These are phyloP conservation scores for Muschampia plurimacula DNA, from an alignment of 2,888 invertebrate species.

Conservation along the genomic window DNA sequence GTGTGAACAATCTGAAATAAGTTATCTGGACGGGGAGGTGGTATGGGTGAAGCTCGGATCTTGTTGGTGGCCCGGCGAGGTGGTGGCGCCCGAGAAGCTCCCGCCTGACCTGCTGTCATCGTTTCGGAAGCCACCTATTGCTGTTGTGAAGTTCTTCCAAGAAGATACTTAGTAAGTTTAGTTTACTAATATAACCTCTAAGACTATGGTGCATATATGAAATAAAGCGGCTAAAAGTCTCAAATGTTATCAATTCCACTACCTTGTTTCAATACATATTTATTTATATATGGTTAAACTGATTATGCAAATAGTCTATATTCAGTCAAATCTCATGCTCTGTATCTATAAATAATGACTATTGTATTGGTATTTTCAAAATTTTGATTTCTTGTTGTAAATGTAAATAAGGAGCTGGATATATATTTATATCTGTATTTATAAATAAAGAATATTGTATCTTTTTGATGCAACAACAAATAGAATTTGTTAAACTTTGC, in stretches of 20 bases:
- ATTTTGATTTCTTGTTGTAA: background rate
- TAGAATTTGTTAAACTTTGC: background rate
- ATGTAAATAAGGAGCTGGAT: background rate
- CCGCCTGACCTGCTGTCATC: conserved; percentile 89
- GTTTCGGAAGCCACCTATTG: conserved; percentile 90
- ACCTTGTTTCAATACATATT: conserved; percentile 18
- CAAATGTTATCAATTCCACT: background rate
- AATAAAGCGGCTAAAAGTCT: background rate
- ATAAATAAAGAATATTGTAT: too few species aligned
- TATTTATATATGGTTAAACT: conserved; percentile 45
- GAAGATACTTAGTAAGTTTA: conserved; percentile 93
- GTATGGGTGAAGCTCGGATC: conserved; percentile 94
- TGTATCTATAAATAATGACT: background rate
- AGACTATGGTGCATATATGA: background rate
- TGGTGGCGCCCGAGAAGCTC: conserved; percentile 87
- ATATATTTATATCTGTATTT: background rate
- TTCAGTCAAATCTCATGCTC: conserved; percentile 3
- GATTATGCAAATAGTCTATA: conserved; percentile 41
- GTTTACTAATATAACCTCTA: conserved; percentile 62
- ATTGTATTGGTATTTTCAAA: background rate
- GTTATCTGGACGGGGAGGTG: conserved; percentile 90
- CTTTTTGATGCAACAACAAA: background rate
- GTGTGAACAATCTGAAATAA: conserved; percentile 89
- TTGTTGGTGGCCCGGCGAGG: conserved; percentile 95
- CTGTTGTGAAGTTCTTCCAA: conserved; percentile 93